Evolutionary conservation across 2,113 vertebrate genomes (phyloP).

Genomic region (Ranitomeya imitator): DNA sequence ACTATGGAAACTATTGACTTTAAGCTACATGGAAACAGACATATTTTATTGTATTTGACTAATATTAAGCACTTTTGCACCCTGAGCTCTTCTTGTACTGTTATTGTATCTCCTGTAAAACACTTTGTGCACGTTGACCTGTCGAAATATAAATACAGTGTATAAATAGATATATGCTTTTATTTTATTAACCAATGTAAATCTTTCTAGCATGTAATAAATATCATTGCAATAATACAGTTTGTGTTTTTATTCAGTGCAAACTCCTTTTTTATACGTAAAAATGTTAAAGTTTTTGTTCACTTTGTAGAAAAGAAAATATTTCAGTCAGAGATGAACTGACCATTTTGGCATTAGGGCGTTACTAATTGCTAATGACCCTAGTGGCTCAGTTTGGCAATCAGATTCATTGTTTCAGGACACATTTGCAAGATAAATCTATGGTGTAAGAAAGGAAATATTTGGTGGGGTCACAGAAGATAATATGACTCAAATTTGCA

Average conservation of each 20-base stretch:
- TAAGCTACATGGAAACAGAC: background rate
- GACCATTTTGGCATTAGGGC: background rate
- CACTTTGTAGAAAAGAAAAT: background rate
- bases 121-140: too few relatives aligned
- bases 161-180: too few relatives aligned
- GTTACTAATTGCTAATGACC: too few relatives aligned
- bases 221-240: background rate
- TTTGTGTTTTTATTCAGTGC: background rate
- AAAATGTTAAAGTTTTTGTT: background rate
- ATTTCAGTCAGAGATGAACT: background rate
- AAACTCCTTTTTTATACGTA: background rate
- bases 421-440: too few relatives aligned
- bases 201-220: background rate
- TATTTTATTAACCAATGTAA: background rate
- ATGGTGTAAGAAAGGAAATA: too few relatives aligned
- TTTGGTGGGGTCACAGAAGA: too few relatives aligned
- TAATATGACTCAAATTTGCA: too few relatives aligned
- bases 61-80: background rate
- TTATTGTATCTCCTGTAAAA: background rate
- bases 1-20: background rate
- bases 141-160: too few relatives aligned
- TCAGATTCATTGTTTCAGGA: too few relatives aligned
- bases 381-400: too few relatives aligned
- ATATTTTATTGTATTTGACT: background rate
- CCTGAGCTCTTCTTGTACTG: background rate